Evolutionary conservation across 1,140 invertebrate genomes (phyloP).

Genomic region (Hirudo medicinalis): DNA sequence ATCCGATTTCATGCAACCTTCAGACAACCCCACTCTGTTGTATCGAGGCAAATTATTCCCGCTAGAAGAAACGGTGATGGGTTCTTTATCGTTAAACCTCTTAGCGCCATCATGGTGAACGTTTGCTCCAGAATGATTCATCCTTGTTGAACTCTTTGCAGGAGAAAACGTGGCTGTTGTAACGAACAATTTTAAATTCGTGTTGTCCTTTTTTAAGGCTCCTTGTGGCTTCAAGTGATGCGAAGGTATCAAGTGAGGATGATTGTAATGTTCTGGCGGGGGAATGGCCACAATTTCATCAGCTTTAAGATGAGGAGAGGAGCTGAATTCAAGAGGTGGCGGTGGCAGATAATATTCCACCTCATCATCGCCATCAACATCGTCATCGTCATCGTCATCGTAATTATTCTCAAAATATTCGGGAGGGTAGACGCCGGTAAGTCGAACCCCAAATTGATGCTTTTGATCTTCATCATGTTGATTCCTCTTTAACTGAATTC

Average conservation of each 20-base stretch:
- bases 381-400: neutral
- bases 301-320: neutral
- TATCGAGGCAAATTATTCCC: no score
- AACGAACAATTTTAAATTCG: neutral
- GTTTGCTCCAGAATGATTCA: neutral
- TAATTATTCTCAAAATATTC: conserved; percentile 5
- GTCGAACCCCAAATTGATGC: neutral
- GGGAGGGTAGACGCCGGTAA: neutral
- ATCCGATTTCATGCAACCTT: no score
- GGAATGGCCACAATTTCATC: neutral
- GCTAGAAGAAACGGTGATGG: no score
- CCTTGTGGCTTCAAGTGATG: neutral
- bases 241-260: neutral
- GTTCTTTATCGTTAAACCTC: no score
- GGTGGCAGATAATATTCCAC: neutral
- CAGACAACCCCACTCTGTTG: no score
- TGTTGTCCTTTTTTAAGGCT: neutral
- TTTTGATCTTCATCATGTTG: neutral
- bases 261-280: neutral
- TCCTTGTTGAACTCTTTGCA: conserved; percentile 1
- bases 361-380: neutral
- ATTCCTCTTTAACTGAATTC: neutral
- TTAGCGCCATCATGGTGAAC: neutral
- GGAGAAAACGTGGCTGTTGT: neutral
- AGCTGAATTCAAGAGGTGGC: neutral